Conservation (phyloP, 1,140 invertebrate species). For the Drosophila orena region DNA sequence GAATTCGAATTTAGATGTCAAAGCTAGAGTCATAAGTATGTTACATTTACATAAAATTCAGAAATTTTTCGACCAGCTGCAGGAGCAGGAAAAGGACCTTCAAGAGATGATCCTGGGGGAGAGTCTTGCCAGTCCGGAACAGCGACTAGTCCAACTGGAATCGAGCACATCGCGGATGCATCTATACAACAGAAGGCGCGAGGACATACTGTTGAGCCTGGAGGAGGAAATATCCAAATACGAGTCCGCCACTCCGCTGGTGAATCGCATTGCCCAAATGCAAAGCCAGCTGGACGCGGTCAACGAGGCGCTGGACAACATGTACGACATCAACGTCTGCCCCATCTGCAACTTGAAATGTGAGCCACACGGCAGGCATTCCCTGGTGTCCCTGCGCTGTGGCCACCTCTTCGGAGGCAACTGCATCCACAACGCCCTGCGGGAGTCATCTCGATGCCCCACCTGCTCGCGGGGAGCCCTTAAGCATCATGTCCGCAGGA, state of each 20-base stretch:
- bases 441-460: not conserved
- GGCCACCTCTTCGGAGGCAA: not conserved
- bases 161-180: not conserved
- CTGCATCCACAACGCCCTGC: not conserved
- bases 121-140: too few species aligned
- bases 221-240: not conserved
- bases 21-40: not conserved
- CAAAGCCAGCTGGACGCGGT: not conserved
- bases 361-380: not conserved
- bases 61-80: not conserved
- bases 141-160: not conserved
- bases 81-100: not conserved
- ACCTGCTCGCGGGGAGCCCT: not conserved
- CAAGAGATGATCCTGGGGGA: not conserved
- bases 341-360: not conserved
- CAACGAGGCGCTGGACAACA: not conserved
- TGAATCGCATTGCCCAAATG: not conserved
- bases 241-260: not conserved
- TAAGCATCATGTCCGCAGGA: not conserved
- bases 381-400: not conserved
- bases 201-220: not conserved
- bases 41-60: not conserved
- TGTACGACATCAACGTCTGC: not conserved
- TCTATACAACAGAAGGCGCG: not conserved
- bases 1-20: not conserved